Evolutionary conservation across 2,113 vertebrate genomes (phyloP).

Genomic region (Tychaedon coryphoeus): DNA sequence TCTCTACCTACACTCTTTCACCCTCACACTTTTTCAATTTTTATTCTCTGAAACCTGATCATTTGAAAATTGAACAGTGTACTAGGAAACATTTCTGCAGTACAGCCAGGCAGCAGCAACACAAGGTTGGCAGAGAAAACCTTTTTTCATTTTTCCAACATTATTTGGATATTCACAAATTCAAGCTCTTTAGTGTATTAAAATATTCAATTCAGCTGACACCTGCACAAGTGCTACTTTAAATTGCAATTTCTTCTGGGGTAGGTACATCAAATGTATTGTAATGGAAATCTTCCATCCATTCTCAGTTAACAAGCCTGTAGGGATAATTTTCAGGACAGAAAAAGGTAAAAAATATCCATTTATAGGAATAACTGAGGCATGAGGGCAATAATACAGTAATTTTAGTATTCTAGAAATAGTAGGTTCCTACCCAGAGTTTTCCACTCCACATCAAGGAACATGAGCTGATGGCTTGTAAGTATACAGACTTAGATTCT

Average conservation of each 20-base stretch:
- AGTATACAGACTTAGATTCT: background rate
- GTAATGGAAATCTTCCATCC: constrained; percentile 7
- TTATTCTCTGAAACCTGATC: background rate
- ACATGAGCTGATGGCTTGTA: background rate
- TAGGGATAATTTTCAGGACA: constrained; percentile 30
- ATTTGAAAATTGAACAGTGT: background rate
- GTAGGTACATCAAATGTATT: background rate
- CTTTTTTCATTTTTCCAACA: background rate
- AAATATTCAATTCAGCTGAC: background rate
- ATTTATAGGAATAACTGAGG: background rate
- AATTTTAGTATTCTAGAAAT: background rate
- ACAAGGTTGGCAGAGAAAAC: background rate
- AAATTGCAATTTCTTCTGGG: background rate
- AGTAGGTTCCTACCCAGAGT: background rate
- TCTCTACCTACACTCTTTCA: background rate
- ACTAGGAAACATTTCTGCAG: background rate
- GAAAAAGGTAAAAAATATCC: background rate
- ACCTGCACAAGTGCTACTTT: background rate
- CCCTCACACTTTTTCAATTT: background rate
- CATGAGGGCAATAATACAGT: background rate
- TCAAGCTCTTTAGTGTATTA: background rate
- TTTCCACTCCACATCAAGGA: background rate
- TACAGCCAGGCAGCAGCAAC: background rate
- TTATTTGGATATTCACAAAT: background rate
- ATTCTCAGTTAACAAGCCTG: background rate